Conservation (phyloP, 2,797 vertebrate species). For the Danio jaintianensis region DNA sequence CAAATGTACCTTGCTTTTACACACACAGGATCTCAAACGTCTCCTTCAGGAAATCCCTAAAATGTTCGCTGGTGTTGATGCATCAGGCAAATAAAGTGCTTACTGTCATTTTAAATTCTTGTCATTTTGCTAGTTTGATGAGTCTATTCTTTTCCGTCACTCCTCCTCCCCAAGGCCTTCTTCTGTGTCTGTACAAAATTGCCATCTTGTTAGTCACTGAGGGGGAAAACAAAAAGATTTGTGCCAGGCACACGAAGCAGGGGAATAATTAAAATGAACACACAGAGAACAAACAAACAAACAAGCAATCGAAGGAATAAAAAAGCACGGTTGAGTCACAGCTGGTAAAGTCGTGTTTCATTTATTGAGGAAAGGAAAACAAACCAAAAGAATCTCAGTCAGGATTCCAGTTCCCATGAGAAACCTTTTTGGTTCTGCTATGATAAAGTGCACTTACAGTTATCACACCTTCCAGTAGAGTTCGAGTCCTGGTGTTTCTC, state of each 20-base stretch:
- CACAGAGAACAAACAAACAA: slow-evolving; percentile 6
- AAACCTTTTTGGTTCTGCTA: slow-evolving; percentile 74
- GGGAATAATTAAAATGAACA: slow-evolving; percentile 8
- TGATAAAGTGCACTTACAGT: slow-evolving; percentile 82
- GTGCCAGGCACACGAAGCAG: background rate
- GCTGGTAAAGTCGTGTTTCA: slow-evolving; percentile 72
- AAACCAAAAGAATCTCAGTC: slow-evolving; percentile 65
- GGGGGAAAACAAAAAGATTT: background rate
- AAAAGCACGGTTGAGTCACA: slow-evolving; percentile 20
- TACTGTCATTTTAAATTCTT: slow-evolving; percentile 24
- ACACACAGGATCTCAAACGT: background rate
- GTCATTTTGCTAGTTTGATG: background rate
- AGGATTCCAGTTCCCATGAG: slow-evolving; percentile 70
- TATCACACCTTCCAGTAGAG: slow-evolving; percentile 63
- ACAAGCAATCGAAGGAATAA: background rate
- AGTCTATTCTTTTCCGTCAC: background rate
- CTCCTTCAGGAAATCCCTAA: background rate
- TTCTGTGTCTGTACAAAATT: slow-evolving; percentile 16
- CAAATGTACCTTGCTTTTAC: background rate
- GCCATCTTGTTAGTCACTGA: slow-evolving; percentile 9
- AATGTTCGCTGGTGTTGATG: background rate
- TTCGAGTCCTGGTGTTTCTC: slow-evolving; percentile 39
- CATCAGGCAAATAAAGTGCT: background rate
- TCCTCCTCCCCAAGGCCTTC: background rate
- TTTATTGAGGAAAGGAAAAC: slow-evolving; percentile 70